Conservation (phyloP, 2,888 invertebrate genomes). For the Rhamnusium bicolor region DNA sequence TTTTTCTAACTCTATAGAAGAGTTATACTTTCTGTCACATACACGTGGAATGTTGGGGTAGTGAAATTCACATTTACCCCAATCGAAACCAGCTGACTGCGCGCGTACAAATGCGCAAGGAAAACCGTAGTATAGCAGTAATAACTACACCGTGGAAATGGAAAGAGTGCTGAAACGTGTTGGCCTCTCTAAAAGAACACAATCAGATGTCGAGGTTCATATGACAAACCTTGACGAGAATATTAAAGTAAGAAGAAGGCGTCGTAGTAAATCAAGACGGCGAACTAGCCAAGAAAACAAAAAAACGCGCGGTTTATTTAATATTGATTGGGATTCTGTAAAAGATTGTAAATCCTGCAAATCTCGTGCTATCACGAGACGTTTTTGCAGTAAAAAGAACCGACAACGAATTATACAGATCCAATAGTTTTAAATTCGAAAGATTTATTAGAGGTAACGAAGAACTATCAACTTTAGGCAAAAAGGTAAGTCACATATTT, state of each 20-base stretch:
- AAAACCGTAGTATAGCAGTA: conserved; percentile 59
- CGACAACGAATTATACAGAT: conserved; percentile 89
- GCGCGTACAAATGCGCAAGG: conserved; percentile 59
- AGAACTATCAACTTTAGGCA: conserved; percentile 72
- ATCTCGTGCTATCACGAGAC: conserved; percentile 77
- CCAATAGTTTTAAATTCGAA: conserved; percentile 92
- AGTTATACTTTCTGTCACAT: conserved; percentile 24
- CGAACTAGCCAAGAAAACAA: conserved; percentile 61
- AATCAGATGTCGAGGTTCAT: conserved; percentile 58
- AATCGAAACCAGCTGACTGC: conserved; percentile 65
- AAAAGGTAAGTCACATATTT: conserved; percentile 78
- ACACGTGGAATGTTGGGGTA: conserved; percentile 50
- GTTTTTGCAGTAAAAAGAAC: conserved; percentile 83
- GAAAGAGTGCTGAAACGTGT: conserved; percentile 70
- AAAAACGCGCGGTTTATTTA: conserved; percentile 68
- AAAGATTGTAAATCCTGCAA: conserved; percentile 74
- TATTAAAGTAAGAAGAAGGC: conserved; percentile 58
- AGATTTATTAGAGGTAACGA: conserved; percentile 84
- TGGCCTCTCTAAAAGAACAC: conserved; percentile 68
- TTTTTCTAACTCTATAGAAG: neutral
- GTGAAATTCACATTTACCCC: conserved; percentile 55
- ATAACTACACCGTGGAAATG: conserved; percentile 66
- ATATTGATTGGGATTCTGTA: conserved; percentile 74
- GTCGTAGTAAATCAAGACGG: conserved; percentile 66
- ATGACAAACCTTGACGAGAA: conserved; percentile 58